These are phyloP conservation scores for Eremobia ochroleuca DNA, from an alignment of 2,888 invertebrate genomes.

Conservation along the genomic window DNA sequence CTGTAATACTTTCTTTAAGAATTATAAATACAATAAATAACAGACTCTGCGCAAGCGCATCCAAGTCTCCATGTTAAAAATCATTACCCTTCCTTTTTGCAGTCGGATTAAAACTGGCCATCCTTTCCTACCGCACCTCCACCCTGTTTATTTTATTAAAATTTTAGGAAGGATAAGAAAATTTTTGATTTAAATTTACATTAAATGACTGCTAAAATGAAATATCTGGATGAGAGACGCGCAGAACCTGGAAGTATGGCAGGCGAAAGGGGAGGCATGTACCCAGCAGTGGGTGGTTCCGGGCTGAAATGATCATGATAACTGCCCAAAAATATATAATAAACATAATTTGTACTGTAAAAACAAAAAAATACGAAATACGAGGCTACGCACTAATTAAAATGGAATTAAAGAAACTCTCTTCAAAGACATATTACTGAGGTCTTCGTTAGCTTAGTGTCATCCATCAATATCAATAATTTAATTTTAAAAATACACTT, in stretches of 20 bases:
- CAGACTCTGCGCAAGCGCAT: slow-evolving; percentile 39
- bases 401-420: slow-evolving; percentile 18
- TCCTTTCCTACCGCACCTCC: slow-evolving; percentile 29
- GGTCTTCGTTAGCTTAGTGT: slow-evolving; percentile 5
- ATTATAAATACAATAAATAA: slow-evolving; percentile 37
- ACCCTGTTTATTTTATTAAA: slow-evolving; percentile 45
- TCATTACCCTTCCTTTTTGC: slow-evolving; percentile 26
- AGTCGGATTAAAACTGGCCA: slow-evolving; percentile 19
- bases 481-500: slow-evolving; percentile 26
- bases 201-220: slow-evolving; percentile 18
- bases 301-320: no score
- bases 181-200: slow-evolving; percentile 17
- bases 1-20: slow-evolving; percentile 31
- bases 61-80: slow-evolving; percentile 19
- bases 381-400: slow-evolving; percentile 1
- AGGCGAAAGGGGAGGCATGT: no score
- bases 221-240: no score
- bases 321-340: slow-evolving; percentile 24
- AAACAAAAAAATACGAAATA: slow-evolving; percentile 25
- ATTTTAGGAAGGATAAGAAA: slow-evolving; percentile 2
- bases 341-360: slow-evolving; percentile 64
- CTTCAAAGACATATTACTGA: slow-evolving; percentile 5
- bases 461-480: slow-evolving; percentile 19
- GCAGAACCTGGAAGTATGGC: no score
- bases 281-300: no score